phyloP scores from a whole-genome alignment of 2,113 vertebrate genomes.

The Strigops habroptila region DNA sequence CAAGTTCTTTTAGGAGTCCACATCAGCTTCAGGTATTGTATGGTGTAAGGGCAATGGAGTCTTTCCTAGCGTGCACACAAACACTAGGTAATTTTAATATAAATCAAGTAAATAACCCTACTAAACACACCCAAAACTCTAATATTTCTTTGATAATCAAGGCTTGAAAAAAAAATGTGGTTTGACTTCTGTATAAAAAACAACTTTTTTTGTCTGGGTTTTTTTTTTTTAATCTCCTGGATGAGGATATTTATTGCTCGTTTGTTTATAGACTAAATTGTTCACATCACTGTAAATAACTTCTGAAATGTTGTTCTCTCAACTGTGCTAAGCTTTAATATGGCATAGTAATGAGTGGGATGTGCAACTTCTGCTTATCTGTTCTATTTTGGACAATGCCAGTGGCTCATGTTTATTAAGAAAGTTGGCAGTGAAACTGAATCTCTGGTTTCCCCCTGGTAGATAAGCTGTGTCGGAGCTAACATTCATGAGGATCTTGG shows the following conservation, averaged over 20 bases:
- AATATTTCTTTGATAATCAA: neutral
- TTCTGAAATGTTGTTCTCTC: constrained; percentile 64
- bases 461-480: constrained; percentile 58
- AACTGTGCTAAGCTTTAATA: constrained; percentile 55
- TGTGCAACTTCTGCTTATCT: constrained; percentile 67
- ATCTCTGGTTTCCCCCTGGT: constrained; percentile 33
- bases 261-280: constrained; percentile 65
- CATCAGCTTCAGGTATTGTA: neutral
- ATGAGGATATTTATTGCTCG: constrained; percentile 53
- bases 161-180: neutral
- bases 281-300: constrained; percentile 65
- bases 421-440: constrained; percentile 60
- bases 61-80: neutral
- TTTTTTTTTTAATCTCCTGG: constrained; percentile 21
- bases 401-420: constrained; percentile 59
- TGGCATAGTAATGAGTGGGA: constrained; percentile 58
- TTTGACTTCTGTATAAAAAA: constrained; percentile 43
- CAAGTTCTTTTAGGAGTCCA: neutral
- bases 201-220: neutral
- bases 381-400: constrained; percentile 58
- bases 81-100: neutral
- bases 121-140: neutral
- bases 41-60: neutral
- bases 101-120: neutral
- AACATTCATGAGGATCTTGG: constrained; percentile 55